Conservation (phyloP, 2,113 vertebrate species). For the Crotalus viridis region DNA sequence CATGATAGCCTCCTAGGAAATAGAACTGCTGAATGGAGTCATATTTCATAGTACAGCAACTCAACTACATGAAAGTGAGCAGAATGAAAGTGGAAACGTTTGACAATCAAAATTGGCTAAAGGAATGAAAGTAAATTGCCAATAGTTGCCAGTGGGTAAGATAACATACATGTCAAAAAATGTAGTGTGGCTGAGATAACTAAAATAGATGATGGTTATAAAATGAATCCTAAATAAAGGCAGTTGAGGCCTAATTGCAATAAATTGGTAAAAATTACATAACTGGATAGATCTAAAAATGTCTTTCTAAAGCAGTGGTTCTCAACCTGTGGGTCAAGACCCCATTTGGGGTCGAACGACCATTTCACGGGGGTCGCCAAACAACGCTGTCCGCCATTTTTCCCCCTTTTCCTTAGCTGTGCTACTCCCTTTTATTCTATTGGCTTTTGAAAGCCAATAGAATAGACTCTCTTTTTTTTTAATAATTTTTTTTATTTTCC, state of each 20-base stretch:
- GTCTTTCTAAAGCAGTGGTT: not conserved
- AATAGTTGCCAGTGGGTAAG: not conserved
- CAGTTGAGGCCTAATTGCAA: not conserved
- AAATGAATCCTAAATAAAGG: not conserved
- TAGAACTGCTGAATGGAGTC: constrained; percentile 22
- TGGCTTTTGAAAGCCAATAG: too few species aligned
- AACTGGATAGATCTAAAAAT: not conserved
- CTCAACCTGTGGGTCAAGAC: too few species aligned
- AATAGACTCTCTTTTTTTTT: too few species aligned
- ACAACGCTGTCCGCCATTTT: too few species aligned
- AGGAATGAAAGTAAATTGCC: constrained; percentile 12
- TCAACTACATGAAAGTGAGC: not conserved
- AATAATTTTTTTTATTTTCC: too few species aligned
- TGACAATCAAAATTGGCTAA: constrained; percentile 12
- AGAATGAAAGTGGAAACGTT: not conserved
- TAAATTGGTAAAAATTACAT: not conserved
- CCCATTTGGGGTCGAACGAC: too few species aligned
- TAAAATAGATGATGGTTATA: not conserved
- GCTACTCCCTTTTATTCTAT: too few species aligned
- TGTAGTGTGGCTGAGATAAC: not conserved
- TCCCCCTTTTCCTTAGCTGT: too few species aligned
- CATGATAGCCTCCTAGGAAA: constrained; percentile 33
- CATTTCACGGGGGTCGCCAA: too few species aligned
- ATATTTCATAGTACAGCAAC: constrained; percentile 19
- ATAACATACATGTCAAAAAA: constrained; percentile 3